phyloP scores from a whole-genome alignment of 2,113 vertebrate genomes.

The Clarias gariepinus region DNA sequence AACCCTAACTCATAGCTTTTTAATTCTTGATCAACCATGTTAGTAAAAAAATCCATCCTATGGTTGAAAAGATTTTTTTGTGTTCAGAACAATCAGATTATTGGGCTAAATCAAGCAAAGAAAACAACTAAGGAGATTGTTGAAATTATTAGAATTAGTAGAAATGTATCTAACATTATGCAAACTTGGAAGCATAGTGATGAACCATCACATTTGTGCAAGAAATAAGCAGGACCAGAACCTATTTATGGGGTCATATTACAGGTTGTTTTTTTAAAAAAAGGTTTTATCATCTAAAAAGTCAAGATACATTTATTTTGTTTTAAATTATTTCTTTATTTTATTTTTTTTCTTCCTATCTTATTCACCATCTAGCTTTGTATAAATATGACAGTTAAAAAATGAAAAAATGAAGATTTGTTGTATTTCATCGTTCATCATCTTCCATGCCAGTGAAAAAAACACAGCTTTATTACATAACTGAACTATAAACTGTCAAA shows the following conservation, averaged over 20 bases:
- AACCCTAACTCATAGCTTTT: too few relatives aligned
- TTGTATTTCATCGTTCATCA: neutral
- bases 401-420: neutral
- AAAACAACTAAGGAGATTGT: neutral
- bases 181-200: too few relatives aligned
- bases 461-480: neutral
- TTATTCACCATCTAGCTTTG: neutral
- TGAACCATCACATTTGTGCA: too few relatives aligned
- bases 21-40: too few relatives aligned
- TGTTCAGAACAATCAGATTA: too few relatives aligned
- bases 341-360: neutral
- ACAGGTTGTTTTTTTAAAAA: neutral
- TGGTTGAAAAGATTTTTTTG: too few relatives aligned
- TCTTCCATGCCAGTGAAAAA: neutral
- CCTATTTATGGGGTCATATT: neutral
- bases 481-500: neutral
- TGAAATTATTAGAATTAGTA: too few relatives aligned
- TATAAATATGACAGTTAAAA: neutral
- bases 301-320: neutral
- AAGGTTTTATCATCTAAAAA: neutral
- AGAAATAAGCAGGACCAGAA: too few relatives aligned
- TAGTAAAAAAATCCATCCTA: too few relatives aligned
- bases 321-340: too few relatives aligned
- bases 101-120: too few relatives aligned
- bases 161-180: too few relatives aligned